Conservation (phyloP, 2,888 invertebrate genomes). For the Standfussiana lucernea region DNA sequence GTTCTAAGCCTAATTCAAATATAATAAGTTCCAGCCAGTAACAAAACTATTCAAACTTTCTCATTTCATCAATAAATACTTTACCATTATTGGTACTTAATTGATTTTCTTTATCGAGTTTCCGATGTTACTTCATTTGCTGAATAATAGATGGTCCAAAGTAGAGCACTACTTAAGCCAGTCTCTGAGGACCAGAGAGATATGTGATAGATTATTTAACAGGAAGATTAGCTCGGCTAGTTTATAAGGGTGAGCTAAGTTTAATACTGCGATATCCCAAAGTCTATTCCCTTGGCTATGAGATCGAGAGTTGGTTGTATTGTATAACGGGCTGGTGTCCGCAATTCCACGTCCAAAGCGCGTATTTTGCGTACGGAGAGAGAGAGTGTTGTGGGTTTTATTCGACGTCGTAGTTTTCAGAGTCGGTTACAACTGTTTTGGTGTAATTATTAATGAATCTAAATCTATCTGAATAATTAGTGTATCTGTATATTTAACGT, state of each 20-base stretch:
- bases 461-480: too few relatives aligned
- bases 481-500: background rate
- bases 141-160: slow-evolving; percentile 49
- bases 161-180: slow-evolving; percentile 7
- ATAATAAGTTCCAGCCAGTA: background rate
- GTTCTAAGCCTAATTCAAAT: background rate
- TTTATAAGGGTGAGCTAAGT: slow-evolving; percentile 19
- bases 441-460: slow-evolving; percentile 16
- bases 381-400: too few relatives aligned
- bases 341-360: too few relatives aligned
- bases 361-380: too few relatives aligned
- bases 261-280: slow-evolving; percentile 12
- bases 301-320: too few relatives aligned
- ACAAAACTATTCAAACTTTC: slow-evolving; percentile 10
- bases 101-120: slow-evolving; percentile 7
- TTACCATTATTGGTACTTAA: slow-evolving; percentile 1
- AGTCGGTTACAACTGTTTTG: background rate
- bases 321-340: too few relatives aligned
- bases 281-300: slow-evolving; percentile 3
- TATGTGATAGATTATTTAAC: slow-evolving; percentile 52
- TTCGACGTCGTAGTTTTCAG: too few relatives aligned
- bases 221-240: slow-evolving; percentile 25
- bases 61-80: slow-evolving; percentile 1
- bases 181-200: slow-evolving; percentile 41
- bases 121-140: slow-evolving; percentile 10